These are phyloP conservation scores for Tylochromis polylepis DNA, from an alignment of 2,113 vertebrate species.

Conservation along the genomic window DNA sequence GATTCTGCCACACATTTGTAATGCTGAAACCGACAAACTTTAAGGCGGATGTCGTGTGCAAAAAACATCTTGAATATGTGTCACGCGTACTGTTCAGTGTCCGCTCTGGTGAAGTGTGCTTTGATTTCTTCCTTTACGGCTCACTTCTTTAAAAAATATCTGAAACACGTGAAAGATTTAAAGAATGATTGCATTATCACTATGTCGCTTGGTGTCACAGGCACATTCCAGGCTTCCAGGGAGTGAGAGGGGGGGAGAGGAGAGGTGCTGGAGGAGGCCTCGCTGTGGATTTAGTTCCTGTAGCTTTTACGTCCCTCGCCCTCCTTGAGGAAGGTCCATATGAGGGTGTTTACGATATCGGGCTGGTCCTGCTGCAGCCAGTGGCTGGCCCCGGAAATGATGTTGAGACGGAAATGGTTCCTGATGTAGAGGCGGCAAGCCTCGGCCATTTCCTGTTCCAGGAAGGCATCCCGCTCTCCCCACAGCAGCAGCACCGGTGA, in stretches of 20 bases:
- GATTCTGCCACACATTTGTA: constrained; percentile 65
- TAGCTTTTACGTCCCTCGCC: constrained; percentile 82
- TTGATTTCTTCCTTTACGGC: constrained; percentile 36
- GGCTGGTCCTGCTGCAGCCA: constrained; percentile 99
- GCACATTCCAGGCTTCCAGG: constrained; percentile 55
- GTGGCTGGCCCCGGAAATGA: constrained; percentile 92
- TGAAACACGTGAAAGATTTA: constrained; percentile 51
- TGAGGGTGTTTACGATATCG: constrained; percentile 94
- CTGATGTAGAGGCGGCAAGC: constrained; percentile 88
- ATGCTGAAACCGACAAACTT: constrained; percentile 68
- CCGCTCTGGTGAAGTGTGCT: constrained; percentile 59
- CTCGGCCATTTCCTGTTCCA: constrained; percentile 96
- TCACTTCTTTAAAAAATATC: constrained; percentile 49
- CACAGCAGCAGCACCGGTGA: constrained; percentile 91
- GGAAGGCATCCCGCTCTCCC: constrained; percentile 91
- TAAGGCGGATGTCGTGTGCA: constrained; percentile 78
- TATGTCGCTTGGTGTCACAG: constrained; percentile 56
- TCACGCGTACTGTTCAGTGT: constrained; percentile 30
- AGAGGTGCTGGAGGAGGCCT: background rate
- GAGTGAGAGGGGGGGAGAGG: background rate
- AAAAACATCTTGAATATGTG: constrained; percentile 59
- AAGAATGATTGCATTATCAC: constrained; percentile 66
- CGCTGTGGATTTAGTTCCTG: constrained; percentile 67
- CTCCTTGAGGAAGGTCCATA: constrained; percentile 98
- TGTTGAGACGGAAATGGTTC: constrained; percentile 91